A percentile compares a stretch with the other conserved stretches of the same genome.
phyloP scores from a whole-genome alignment of 2,888 invertebrate genomes.

The Aspidiotus destructor region DNA sequence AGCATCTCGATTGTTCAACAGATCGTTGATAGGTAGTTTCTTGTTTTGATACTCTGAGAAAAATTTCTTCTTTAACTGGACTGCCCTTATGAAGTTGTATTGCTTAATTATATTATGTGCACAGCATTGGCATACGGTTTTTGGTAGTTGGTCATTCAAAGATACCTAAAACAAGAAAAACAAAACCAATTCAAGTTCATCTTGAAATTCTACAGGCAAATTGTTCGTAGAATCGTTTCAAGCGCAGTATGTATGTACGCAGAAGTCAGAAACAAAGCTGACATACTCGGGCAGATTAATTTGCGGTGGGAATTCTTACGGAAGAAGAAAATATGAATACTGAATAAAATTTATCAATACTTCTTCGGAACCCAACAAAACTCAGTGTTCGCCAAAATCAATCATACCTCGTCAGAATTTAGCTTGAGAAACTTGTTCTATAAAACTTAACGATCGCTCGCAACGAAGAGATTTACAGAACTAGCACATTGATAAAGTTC shows the following conservation, averaged over 20 bases:
- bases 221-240: background rate
- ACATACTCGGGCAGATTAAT: too few relatives aligned
- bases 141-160: conserved; percentile 18
- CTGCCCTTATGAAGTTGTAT: conserved; percentile 18
- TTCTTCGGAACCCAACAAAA: too few relatives aligned
- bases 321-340: too few relatives aligned
- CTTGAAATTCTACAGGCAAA: background rate
- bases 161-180: conserved; percentile 11
- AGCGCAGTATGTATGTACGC: background rate
- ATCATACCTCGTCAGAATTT: too few relatives aligned
- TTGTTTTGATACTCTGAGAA: conserved; percentile 17
- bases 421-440: too few relatives aligned
- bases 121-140: conserved; percentile 26
- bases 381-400: too few relatives aligned
- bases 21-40: conserved; percentile 21
- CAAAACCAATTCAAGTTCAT: background rate
- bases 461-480: too few relatives aligned
- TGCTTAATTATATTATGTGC: conserved; percentile 19
- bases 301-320: too few relatives aligned
- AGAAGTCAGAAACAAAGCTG: too few relatives aligned
- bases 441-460: too few relatives aligned
- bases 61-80: conserved; percentile 11
- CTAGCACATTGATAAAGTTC: too few relatives aligned
- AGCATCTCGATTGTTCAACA: conserved; percentile 14
- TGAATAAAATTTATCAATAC: too few relatives aligned